Percentiles rank a stretch among this genome's conserved stretches.
Conservation (phyloP, 2,113 vertebrate species). For the Carlito syrichta region DNA sequence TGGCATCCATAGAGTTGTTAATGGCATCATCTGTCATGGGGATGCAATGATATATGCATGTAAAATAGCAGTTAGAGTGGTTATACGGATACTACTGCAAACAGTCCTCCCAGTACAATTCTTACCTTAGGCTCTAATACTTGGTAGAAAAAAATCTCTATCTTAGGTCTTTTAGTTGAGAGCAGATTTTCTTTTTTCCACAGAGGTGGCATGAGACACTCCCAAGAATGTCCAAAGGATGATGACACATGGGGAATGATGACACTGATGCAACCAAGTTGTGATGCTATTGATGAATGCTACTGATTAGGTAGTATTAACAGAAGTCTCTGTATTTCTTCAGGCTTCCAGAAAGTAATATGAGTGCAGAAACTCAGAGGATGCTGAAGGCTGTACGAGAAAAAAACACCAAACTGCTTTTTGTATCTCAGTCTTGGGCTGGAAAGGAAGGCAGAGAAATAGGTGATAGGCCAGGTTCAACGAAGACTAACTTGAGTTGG, state of each 20-base stretch:
- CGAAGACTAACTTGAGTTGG: not conserved
- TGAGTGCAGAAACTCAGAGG: not conserved
- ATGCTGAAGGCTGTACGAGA: not conserved
- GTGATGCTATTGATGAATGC: not conserved
- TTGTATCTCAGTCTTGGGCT: not conserved
- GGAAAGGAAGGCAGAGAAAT: not conserved
- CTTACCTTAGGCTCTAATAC: not conserved
- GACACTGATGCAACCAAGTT: too few relatives aligned
- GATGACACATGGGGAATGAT: not conserved
- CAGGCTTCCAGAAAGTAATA: not conserved
- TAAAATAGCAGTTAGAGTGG: not conserved
- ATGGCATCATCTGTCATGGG: not conserved
- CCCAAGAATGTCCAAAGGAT: not conserved
- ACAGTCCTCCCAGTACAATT: not conserved
- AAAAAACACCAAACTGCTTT: not conserved
- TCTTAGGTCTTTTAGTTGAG: not conserved
- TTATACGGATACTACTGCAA: not conserved
- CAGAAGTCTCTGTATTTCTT: not conserved
- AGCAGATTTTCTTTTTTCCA: not conserved
- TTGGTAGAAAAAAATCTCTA: not conserved
- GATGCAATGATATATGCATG: not conserved
- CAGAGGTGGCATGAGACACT: too few relatives aligned
- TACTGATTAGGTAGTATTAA: not conserved
- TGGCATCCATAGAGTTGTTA: not conserved
- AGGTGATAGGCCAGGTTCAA: not conserved